These are phyloP conservation scores for Porites australiensis DNA, from an alignment of 64 coral and sea anemone genomes.

Conservation along the genomic window DNA sequence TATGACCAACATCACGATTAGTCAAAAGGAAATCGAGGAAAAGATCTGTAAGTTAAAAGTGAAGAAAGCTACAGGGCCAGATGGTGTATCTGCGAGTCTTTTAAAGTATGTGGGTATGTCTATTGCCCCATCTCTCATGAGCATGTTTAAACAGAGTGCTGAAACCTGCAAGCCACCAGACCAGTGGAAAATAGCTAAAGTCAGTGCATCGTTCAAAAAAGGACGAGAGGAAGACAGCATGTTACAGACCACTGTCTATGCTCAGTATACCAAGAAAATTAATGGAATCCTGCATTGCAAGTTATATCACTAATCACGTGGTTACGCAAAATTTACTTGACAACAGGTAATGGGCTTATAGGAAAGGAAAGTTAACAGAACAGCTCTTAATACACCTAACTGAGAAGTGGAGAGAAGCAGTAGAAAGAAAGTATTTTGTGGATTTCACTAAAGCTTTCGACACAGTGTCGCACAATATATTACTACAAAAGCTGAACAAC, in stretches of 20 bases:
- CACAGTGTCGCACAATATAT: too few relatives aligned
- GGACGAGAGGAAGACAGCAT: conserved; percentile 42
- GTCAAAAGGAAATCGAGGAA: too few relatives aligned
- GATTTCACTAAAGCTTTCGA: too few relatives aligned
- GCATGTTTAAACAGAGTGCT: too few relatives aligned
- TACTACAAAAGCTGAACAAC: too few relatives aligned
- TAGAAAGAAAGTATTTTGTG: too few relatives aligned
- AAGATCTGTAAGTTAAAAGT: too few relatives aligned
- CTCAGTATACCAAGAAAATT: conserved; percentile 28
- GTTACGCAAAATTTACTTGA: background rate
- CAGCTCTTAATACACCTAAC: conserved; percentile 40
- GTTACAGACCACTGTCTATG: conserved; percentile 25
- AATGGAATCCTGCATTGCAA: conserved; percentile 43
- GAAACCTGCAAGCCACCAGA: too few relatives aligned
- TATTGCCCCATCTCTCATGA: background rate
- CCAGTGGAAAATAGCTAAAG: conserved; percentile 31
- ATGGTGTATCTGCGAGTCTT: conserved; percentile 19
- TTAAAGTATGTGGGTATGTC: background rate
- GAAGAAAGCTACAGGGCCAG: background rate
- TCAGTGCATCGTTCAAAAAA: conserved; percentile 38
- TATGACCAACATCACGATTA: too few relatives aligned
- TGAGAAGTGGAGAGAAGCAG: background rate
- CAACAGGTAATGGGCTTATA: too few relatives aligned
- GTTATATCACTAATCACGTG: conserved; percentile 31
- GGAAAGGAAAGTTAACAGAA: background rate